These are phyloP conservation scores for Pseudomyrmex pallidus DNA, from an alignment of 1,140 invertebrate species.

Conservation along the genomic window DNA sequence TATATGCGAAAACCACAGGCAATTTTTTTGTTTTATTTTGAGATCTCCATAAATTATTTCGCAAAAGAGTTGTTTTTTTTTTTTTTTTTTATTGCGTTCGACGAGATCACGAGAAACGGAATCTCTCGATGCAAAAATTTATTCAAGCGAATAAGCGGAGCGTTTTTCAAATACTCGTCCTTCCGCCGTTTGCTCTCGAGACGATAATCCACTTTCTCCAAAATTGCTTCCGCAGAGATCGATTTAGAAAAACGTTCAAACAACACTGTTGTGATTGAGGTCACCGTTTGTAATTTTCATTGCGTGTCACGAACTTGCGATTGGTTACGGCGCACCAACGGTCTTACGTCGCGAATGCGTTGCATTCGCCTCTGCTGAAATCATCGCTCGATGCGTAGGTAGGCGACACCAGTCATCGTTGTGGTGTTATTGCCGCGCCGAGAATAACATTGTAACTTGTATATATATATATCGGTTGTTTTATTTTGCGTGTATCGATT, in stretches of 20 bases:
- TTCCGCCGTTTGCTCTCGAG: neutral
- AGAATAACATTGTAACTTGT: neutral
- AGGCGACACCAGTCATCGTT: neutral
- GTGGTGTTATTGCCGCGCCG: neutral
- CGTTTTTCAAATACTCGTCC: neutral
- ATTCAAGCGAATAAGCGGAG: neutral
- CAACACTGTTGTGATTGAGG: neutral
- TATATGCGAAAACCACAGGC: neutral
- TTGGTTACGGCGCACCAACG: neutral
- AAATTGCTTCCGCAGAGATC: too few species aligned
- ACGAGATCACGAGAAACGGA: too few species aligned
- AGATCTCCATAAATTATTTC: neutral
- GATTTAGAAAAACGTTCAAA: neutral
- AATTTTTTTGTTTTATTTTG: too few species aligned
- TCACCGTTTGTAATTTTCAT: conserved; percentile 31
- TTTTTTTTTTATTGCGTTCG: neutral
- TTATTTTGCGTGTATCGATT: neutral
- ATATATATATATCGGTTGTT: conserved; percentile 8
- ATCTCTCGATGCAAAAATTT: neutral
- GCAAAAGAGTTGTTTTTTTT: neutral
- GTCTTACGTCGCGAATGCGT: neutral
- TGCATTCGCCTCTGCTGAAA: conserved; percentile 39
- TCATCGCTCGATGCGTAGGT: conserved; percentile 48
- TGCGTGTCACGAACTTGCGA: neutral
- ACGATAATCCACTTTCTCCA: neutral